These are phyloP conservation scores for Epinephelus malabaricus DNA, from an alignment of 2,797 vertebrate species.

Conservation along the genomic window DNA sequence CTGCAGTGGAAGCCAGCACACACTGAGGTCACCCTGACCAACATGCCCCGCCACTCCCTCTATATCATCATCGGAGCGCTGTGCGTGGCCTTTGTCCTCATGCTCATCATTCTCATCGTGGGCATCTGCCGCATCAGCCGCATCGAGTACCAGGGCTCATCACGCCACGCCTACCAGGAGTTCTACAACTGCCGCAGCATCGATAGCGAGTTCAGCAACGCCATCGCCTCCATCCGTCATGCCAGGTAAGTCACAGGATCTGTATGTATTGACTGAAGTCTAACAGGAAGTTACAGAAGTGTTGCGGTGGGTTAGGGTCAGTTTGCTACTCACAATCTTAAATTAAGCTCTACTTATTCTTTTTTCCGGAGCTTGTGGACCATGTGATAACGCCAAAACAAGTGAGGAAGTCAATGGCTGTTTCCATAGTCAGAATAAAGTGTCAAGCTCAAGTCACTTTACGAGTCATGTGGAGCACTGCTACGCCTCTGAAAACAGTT, in stretches of 20 bases:
- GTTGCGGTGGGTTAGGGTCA: neutral
- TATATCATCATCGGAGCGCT: constrained; percentile 99
- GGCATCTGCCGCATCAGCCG: constrained; percentile 99
- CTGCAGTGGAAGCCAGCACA: constrained; percentile 96
- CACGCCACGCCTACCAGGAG: constrained; percentile 96
- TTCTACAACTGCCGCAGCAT: constrained; percentile 99
- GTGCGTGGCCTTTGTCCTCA: constrained; percentile 97
- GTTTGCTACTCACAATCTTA: neutral
- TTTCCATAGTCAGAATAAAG: constrained; percentile 7
- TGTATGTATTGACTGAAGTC: neutral
- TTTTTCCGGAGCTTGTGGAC: neutral
- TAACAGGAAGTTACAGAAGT: neutral
- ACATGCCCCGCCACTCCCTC: constrained; percentile 97
- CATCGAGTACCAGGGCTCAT: constrained; percentile 98
- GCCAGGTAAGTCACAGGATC: constrained; percentile 89
- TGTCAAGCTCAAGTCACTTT: neutral
- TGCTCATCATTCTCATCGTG: constrained; percentile 99
- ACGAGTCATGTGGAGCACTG: neutral
- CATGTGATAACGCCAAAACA: neutral
- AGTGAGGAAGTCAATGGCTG: neutral
- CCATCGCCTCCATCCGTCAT: constrained; percentile 97
- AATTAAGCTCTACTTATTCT: neutral
- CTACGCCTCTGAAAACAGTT: neutral
- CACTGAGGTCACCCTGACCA: constrained; percentile 93
- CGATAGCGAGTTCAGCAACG: constrained; percentile 97